phyloP scores from a whole-genome alignment of 2,113 vertebrate genomes.

The Stegastes partitus region DNA sequence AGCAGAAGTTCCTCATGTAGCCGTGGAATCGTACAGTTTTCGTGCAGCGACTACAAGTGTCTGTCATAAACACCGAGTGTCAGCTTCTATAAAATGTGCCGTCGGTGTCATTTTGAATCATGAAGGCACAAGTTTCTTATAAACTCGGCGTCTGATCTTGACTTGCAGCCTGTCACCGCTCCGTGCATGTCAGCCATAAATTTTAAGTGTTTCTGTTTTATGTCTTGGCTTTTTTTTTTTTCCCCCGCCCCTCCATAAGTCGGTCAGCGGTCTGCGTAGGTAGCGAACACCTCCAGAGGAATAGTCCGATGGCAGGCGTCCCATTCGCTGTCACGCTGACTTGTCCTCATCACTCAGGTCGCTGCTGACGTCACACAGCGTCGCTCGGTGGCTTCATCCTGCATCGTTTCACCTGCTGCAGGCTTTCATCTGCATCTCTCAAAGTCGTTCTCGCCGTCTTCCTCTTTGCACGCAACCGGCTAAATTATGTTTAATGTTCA shows the following conservation, averaged over 20 bases:
- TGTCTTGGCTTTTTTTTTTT: background rate
- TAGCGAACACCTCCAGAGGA: constrained; percentile 14
- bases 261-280: constrained; percentile 27
- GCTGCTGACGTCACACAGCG: constrained; percentile 41
- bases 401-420: background rate
- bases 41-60: background rate
- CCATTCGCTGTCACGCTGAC: constrained; percentile 33
- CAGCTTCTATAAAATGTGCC: constrained; percentile 30
- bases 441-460: background rate
- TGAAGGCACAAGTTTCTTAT: constrained; percentile 24
- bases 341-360: constrained; percentile 51
- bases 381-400: background rate
- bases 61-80: constrained; percentile 40
- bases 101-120: constrained; percentile 55
- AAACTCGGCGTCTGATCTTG: constrained; percentile 43
- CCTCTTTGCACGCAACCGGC: background rate
- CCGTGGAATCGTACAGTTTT: too few relatives aligned
- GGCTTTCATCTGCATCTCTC: background rate
- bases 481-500: background rate
- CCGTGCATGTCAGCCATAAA: constrained; percentile 47
- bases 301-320: constrained; percentile 23
- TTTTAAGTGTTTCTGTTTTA: background rate
- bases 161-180: constrained; percentile 50
- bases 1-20: too few relatives aligned
- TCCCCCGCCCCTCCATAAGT: constrained; percentile 8